A percentile compares a stretch with the other conserved stretches of the same genome.
Conservation (phyloP, 2,797 vertebrate species). For the Pempheris klunzingeri region DNA sequence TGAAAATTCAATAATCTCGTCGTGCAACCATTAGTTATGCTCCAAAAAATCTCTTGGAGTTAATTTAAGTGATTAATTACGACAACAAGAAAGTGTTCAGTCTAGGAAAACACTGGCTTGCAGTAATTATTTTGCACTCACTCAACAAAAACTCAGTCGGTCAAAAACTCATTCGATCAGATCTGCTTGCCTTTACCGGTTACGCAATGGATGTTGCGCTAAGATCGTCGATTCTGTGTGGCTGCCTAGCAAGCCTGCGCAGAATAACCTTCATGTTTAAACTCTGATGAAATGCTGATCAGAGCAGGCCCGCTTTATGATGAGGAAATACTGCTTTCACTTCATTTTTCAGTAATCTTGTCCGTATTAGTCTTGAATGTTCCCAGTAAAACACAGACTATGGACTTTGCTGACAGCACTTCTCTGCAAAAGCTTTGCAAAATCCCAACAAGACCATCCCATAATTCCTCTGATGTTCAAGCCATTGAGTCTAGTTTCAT, state of each 20-base stretch:
- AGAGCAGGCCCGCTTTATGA: slow-evolving; percentile 62
- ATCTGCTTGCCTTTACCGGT: slow-evolving; percentile 49
- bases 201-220: slow-evolving; percentile 12
- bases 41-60: slow-evolving; percentile 62
- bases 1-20: slow-evolving; percentile 65
- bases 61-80: slow-evolving; percentile 78
- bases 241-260: slow-evolving; percentile 2
- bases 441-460: slow-evolving; percentile 43
- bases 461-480: slow-evolving; percentile 49
- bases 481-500: slow-evolving; percentile 38
- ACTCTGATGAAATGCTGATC: slow-evolving; percentile 62
- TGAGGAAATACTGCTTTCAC: slow-evolving; percentile 72
- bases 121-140: slow-evolving; percentile 65
- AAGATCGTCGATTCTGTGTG: not conserved
- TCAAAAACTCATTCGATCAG: slow-evolving; percentile 51
- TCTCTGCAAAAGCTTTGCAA: slow-evolving; percentile 36
- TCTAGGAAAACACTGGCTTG: slow-evolving; percentile 52
- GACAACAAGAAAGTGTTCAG: slow-evolving; percentile 66
- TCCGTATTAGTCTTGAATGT: slow-evolving; percentile 47
- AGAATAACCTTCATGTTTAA: slow-evolving; percentile 52
- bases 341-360: slow-evolving; percentile 66
- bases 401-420: slow-evolving; percentile 55
- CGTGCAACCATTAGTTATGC: slow-evolving; percentile 75
- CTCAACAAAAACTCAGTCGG: slow-evolving; percentile 55
- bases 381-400: slow-evolving; percentile 59